Conservation (phyloP, 2,113 vertebrate genomes). For the Oryzias curvinotus region DNA sequence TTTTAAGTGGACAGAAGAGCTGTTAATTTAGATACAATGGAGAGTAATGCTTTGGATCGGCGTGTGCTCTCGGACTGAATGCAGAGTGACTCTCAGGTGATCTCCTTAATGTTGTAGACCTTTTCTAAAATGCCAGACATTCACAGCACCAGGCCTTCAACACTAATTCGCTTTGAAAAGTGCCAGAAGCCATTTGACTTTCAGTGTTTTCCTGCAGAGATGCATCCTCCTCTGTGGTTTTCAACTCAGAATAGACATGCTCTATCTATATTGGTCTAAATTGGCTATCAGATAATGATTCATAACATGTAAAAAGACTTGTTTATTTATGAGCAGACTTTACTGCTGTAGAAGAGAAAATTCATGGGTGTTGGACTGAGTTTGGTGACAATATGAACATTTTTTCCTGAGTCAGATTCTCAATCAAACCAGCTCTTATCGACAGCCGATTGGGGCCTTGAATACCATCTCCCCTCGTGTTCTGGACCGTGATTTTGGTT, state of each 20-base stretch:
- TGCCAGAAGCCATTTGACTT: slow-evolving; percentile 60
- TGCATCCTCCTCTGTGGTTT: slow-evolving; percentile 16
- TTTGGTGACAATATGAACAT: background rate
- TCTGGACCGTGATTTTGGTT: slow-evolving; percentile 34
- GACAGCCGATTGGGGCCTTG: slow-evolving; percentile 15
- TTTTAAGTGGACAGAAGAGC: slow-evolving; percentile 14
- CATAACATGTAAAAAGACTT: slow-evolving; percentile 3
- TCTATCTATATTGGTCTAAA: slow-evolving; percentile 2
- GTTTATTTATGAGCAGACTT: slow-evolving; percentile 48
- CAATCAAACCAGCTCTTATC: slow-evolving; percentile 11
- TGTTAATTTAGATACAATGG: slow-evolving; percentile 9
- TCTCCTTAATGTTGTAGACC: slow-evolving; percentile 51
- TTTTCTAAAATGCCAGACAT: slow-evolving; percentile 74
- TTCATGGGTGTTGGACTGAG: slow-evolving; percentile 7
- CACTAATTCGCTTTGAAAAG: slow-evolving; percentile 62
- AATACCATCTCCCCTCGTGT: slow-evolving; percentile 27
- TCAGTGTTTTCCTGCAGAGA: slow-evolving; percentile 42
- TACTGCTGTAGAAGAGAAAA: slow-evolving; percentile 11
- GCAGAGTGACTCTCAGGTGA: slow-evolving; percentile 36
- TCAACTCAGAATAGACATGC: background rate
- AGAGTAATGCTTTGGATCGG: slow-evolving; percentile 30
- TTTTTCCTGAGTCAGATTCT: slow-evolving; percentile 13
- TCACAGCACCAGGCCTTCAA: slow-evolving; percentile 33
- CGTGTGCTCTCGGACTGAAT: slow-evolving; percentile 16
- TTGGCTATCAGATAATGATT: background rate